Base-by-base conservation (phyloP, 2,797 vertebrate species). In the Phalloptychus januarius region DNA sequence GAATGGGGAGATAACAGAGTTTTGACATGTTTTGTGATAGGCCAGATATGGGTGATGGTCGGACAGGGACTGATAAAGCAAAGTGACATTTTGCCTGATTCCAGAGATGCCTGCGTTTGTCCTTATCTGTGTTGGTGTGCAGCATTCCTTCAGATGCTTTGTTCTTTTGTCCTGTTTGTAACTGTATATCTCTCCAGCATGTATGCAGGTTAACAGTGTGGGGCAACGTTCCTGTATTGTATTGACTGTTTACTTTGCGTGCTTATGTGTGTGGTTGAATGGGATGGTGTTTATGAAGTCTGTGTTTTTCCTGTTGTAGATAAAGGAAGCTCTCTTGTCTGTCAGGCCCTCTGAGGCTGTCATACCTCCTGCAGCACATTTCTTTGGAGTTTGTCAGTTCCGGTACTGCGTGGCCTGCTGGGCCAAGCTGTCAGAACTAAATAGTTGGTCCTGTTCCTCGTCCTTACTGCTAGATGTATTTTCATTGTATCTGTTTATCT, bases 51-150 rank as follows among this genome's bases (percentile, higher is more conserved):
- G 88, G 76, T 6, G 36, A 84, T 80, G 18, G 52, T 83, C 83
- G 83, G 83, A 84, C 81, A 76, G 82, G 38, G 83, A 83, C 87
- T 86, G 87, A 93, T 92, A 88, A 90, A 58, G 81, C 76, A 25
- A 84, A 87, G 84, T 85, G 90, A 89, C 88, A 88, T 88, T 89
- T 89, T 86, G 80, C 44, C 81, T 23, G 83, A 91, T 93, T 93
- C 90, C 91, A 81, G 72, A 86, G 83, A 92, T 92, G 82, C 87
- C 80, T 89, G 78, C 87, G 78, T 85, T 50, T 71, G 79, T 78
- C 80, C 67, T 93, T 92, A 91, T 94, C 88, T 92, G 71, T 84
- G 74, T 87, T 42, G 79, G 74, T 81, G 78, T 81, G 70, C 78
- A 88, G 76, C 45, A 75, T 71, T 76, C 20, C 33, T 45, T 74